phyloP scores from a whole-genome alignment of 2,888 invertebrate species.

The Clistopyga incitator region DNA sequence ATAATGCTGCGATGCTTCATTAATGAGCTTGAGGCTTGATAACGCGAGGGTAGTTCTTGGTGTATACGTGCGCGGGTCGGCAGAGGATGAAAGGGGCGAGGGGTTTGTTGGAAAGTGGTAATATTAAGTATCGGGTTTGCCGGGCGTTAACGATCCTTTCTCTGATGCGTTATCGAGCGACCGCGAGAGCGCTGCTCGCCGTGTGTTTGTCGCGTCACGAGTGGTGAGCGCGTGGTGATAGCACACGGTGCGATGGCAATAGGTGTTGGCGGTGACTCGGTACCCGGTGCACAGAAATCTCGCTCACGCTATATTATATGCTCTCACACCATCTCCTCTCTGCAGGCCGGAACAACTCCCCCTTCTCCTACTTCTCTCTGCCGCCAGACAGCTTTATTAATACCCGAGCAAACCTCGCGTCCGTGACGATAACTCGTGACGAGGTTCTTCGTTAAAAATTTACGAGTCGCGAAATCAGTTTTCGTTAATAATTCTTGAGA shows the following conservation, averaged over 20 bases:
- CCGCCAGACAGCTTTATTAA: constrained; percentile 69
- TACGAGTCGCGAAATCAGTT: constrained; percentile 64
- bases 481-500: constrained; percentile 59
- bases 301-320: constrained; percentile 60
- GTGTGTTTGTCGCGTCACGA: constrained; percentile 36
- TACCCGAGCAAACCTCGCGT: constrained; percentile 60
- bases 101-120: constrained; percentile 53
- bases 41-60: constrained; percentile 23
- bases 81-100: too few species aligned
- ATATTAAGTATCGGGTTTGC: constrained; percentile 58
- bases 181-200: constrained; percentile 32
- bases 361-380: constrained; percentile 56
- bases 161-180: constrained; percentile 59
- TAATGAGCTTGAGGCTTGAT: constrained; percentile 60
- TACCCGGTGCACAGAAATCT: constrained; percentile 41
- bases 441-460: constrained; percentile 66
- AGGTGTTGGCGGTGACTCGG: constrained; percentile 36
- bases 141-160: constrained; percentile 65
- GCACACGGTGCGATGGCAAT: constrained; percentile 54
- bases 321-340: constrained; percentile 70
- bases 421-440: constrained; percentile 61
- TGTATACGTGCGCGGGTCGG: constrained; percentile 2
- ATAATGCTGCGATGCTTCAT: constrained; percentile 36
- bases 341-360: constrained; percentile 71
- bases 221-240: constrained; percentile 55